Conservation (phyloP, 2,888 invertebrate species). For the Boloria euphrosyne region DNA sequence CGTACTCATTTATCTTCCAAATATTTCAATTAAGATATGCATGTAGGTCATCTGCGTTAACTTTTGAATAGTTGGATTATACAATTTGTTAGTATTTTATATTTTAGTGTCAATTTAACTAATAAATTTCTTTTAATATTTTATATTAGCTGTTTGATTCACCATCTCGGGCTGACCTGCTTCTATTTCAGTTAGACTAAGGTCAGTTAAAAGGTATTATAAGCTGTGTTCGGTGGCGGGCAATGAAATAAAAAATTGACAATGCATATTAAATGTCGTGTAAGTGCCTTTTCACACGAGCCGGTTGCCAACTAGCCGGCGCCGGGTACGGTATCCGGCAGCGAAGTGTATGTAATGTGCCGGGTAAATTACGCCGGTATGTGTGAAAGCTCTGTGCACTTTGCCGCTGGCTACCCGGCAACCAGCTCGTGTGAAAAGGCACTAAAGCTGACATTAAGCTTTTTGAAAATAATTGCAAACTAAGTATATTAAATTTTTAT, state of each 20-base stretch:
- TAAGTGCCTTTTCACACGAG: too few species aligned
- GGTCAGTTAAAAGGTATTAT: slow-evolving; percentile 55
- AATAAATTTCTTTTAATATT: slow-evolving; percentile 28
- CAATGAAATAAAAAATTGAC: slow-evolving; percentile 6
- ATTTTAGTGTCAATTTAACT: slow-evolving; percentile 7
- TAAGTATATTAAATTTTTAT: not conserved
- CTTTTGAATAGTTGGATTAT: not conserved
- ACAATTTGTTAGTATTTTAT: too few species aligned
- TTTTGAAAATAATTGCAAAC: not conserved
- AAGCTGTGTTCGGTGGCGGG: slow-evolving; percentile 53
- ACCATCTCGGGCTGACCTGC: slow-evolving; percentile 56
- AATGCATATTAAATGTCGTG: not conserved
- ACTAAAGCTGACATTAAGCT: not conserved
- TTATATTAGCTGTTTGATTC: slow-evolving; percentile 55
- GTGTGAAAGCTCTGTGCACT: too few species aligned
- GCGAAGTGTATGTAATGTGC: too few species aligned
- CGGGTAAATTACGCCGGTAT: too few species aligned
- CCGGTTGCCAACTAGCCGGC: too few species aligned
- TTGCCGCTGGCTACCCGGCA: too few species aligned
- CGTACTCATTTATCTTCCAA: too few species aligned
- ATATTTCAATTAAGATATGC: too few species aligned
- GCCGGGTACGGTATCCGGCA: too few species aligned
- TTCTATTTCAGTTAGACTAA: slow-evolving; percentile 51
- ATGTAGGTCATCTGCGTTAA: too few species aligned
- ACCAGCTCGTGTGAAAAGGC: too few species aligned